phyloP scores from a whole-genome alignment of 2,113 vertebrate species.

The Spea multiplicata region DNA sequence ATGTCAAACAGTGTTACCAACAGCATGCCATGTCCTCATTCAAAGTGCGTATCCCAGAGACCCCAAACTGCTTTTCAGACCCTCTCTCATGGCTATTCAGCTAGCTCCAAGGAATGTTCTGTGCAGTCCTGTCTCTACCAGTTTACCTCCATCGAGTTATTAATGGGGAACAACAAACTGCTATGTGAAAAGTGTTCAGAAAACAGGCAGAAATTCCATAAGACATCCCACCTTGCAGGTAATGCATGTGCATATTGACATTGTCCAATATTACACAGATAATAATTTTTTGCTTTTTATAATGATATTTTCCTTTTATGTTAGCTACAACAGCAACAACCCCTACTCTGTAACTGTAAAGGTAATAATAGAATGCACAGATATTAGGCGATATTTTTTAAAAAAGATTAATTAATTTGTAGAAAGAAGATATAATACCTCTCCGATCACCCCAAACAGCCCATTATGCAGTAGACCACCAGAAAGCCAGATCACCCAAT shows the following conservation, averaged over 20 bases:
- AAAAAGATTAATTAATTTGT: no score
- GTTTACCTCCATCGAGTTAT: slow-evolving; percentile 91
- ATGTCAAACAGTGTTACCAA: slow-evolving; percentile 48
- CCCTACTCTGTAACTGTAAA: no score
- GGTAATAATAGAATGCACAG: no score
- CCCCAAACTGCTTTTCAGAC: slow-evolving; percentile 88
- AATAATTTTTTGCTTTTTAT: no score
- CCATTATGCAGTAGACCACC: no score
- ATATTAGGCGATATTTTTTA: no score
- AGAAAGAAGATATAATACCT: no score
- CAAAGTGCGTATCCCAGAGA: slow-evolving; percentile 51
- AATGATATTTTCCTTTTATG: no score
- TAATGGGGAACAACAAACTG: slow-evolving; percentile 98
- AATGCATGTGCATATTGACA: slow-evolving; percentile 10
- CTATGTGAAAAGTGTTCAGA: slow-evolving; percentile 92
- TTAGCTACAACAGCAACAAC: no score
- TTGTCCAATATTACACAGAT: no score
- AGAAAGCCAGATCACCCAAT: no score
- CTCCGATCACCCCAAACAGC: no score
- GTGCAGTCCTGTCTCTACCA: slow-evolving; percentile 96
- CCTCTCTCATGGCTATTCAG: slow-evolving; percentile 86
- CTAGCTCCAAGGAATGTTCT: slow-evolving; percentile 94
- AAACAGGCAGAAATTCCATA: slow-evolving; percentile 72
- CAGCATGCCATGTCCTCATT: slow-evolving; percentile 54
- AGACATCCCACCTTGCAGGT: slow-evolving; percentile 75